A percentile compares a stretch with the other conserved stretches of the same genome.
phyloP scores from a whole-genome alignment of 64 coral and sea anemone genomes.

The Montipora capricornis region DNA sequence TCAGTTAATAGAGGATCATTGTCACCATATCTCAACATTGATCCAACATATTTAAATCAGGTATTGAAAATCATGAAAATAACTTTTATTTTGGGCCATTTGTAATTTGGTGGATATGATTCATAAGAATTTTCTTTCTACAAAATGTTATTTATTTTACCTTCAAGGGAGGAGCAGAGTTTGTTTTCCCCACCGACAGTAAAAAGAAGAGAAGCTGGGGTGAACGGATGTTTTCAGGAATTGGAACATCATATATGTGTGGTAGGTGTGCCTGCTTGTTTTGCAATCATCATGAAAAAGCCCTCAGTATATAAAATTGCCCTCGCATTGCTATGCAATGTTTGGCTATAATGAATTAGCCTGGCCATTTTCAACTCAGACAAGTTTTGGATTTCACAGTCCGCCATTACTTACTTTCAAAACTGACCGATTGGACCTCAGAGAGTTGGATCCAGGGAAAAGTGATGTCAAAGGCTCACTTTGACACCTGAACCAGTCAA shows the following conservation, averaged over 20 bases:
- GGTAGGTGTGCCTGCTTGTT: slow-evolving; percentile 54
- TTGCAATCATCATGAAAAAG: not conserved
- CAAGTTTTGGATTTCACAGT: no score
- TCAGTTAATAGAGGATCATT: slow-evolving; percentile 63
- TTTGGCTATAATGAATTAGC: no score
- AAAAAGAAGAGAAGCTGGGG: slow-evolving; percentile 97
- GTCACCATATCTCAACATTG: slow-evolving; percentile 93
- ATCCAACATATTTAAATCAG: slow-evolving; percentile 94
- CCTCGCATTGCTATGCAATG: no score
- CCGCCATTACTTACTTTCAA: no score
- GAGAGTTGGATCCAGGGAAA: no score
- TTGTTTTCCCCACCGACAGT: slow-evolving; percentile 98
- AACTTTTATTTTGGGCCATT: not conserved
- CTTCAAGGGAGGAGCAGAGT: slow-evolving; percentile 92
- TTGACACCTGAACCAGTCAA: no score
- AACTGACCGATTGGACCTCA: no score
- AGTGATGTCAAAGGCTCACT: no score
- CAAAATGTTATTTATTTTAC: not conserved
- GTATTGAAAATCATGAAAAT: slow-evolving; percentile 15
- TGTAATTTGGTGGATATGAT: not conserved
- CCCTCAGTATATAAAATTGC: not conserved
- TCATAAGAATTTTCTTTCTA: not conserved
- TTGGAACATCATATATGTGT: slow-evolving; percentile 95
- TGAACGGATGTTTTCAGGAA: slow-evolving; percentile 95
- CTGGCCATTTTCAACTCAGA: no score